phyloP scores from a whole-genome alignment of 2,113 vertebrate genomes.

The Nibea albiflora region DNA sequence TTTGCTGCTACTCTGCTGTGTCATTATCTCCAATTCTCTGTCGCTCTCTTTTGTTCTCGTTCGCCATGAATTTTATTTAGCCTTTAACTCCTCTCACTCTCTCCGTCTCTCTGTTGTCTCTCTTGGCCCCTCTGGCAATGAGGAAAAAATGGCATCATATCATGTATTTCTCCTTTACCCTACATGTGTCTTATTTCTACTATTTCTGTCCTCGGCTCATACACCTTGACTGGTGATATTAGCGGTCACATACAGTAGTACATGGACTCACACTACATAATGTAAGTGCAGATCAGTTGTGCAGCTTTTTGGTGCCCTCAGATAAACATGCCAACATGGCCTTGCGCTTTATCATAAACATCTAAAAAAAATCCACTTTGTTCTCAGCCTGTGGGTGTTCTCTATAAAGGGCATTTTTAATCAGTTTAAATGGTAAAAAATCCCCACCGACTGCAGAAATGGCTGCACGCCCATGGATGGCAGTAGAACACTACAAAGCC shows the following conservation, averaged over 20 bases:
- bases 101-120: constrained; percentile 36
- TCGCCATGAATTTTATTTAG: constrained; percentile 45
- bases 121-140: constrained; percentile 37
- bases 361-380: constrained; percentile 42
- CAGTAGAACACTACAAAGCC: constrained; percentile 75
- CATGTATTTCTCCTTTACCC: constrained; percentile 40
- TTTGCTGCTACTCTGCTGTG: constrained; percentile 48
- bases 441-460: constrained; percentile 65
- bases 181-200: constrained; percentile 51
- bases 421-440: constrained; percentile 72
- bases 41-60: constrained; percentile 42
- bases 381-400: constrained; percentile 58
- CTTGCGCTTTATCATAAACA: constrained; percentile 55
- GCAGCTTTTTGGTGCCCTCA: neutral
- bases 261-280: neutral
- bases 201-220: constrained; percentile 63
- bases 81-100: constrained; percentile 31
- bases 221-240: constrained; percentile 19
- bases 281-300: neutral
- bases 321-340: constrained; percentile 3
- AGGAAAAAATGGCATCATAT: constrained; percentile 60
- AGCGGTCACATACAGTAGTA: neutral
- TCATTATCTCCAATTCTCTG: constrained; percentile 57
- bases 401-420: constrained; percentile 81
- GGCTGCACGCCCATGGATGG: constrained; percentile 74